phyloP scores from a whole-genome alignment of 2,888 invertebrate species.

The Hypolimnas misippus region DNA sequence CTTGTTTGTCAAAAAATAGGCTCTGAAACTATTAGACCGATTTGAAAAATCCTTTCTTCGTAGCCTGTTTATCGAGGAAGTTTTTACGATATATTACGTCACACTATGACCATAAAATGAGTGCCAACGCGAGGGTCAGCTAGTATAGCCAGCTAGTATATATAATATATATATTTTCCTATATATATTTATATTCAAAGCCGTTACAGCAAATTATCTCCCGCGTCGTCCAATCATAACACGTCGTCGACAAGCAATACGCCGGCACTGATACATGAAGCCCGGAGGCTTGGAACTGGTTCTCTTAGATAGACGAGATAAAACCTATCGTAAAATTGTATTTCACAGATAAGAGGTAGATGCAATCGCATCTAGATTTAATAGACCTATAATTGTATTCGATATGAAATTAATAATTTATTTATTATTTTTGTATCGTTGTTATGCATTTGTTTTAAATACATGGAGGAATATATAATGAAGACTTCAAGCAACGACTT shows the following conservation, averaged over 20 bases:
- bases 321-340: conserved; percentile 47
- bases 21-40: too few relatives aligned
- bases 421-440: conserved; percentile 1
- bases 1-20: too few relatives aligned
- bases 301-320: conserved; percentile 46
- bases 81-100: too few relatives aligned
- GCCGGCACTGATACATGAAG: conserved; percentile 6
- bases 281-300: conserved; percentile 29
- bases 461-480: too few relatives aligned
- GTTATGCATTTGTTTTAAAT: too few relatives aligned
- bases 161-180: too few relatives aligned
- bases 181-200: not conserved
- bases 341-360: conserved; percentile 24
- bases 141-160: too few relatives aligned
- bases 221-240: conserved; percentile 12
- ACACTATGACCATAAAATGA: too few relatives aligned
- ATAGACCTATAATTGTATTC: conserved; percentile 23
- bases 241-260: conserved; percentile 18
- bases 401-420: conserved; percentile 36
- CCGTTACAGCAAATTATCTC: not conserved
- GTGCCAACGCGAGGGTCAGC: too few relatives aligned
- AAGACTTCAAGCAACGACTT: too few relatives aligned
- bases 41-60: too few relatives aligned
- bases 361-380: conserved; percentile 18
- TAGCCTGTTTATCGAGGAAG: too few relatives aligned